These are phyloP conservation scores for Lethenteron reissneri DNA, from an alignment of 2,113 vertebrate genomes.

Conservation along the genomic window DNA sequence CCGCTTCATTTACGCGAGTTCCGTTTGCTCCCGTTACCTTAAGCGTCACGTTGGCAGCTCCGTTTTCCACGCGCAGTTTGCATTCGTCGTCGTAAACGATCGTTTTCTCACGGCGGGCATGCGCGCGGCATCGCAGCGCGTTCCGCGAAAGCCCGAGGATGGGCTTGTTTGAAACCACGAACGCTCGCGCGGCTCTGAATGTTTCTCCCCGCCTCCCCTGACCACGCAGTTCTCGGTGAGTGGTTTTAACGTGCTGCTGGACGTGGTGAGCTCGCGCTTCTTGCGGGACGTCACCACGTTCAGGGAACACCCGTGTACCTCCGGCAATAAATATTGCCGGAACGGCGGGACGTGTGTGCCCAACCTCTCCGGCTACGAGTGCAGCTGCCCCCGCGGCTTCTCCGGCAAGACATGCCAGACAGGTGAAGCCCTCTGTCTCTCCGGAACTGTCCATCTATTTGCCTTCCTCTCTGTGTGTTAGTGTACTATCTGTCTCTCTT, in stretches of 20 bases:
- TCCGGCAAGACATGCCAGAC: not conserved
- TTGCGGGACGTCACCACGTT: not conserved
- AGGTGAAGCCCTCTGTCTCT: constrained; percentile 10
- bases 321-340: not conserved
- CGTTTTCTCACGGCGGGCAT: too few relatives aligned
- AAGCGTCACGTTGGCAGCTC: too few relatives aligned
- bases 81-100: too few relatives aligned
- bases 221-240: constrained; percentile 1
- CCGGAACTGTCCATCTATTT: not conserved
- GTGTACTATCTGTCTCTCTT: not conserved
- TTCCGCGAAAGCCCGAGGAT: too few relatives aligned
- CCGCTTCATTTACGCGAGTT: too few relatives aligned
- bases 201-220: too few relatives aligned
- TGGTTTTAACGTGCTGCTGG: not conserved
- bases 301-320: not conserved
- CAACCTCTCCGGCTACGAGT: not conserved
- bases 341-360: constrained; percentile 1
- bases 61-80: too few relatives aligned
- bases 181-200: too few relatives aligned
- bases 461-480: not conserved
- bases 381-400: not conserved
- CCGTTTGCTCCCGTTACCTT: too few relatives aligned
- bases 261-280: not conserved
- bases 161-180: too few relatives aligned
- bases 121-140: too few relatives aligned